Percentiles rank a stretch among this genome's conserved stretches.
Evolutionary conservation across 53 echinoderm and acorn worm genomes (phyloP).

Genomic region (Holothuria leucospilota): DNA sequence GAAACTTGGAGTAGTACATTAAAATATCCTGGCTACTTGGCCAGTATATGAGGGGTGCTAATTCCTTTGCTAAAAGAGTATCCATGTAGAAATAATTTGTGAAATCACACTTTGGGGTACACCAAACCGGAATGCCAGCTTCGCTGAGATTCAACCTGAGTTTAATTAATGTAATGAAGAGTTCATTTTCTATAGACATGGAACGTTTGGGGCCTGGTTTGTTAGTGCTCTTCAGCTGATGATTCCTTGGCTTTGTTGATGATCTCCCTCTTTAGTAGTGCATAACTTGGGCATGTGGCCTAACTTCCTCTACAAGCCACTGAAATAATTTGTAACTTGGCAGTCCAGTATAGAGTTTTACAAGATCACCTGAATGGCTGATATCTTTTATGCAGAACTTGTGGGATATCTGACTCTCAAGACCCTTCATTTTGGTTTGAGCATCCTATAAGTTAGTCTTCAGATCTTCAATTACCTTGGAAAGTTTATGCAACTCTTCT

Average conservation of each 20-base stretch:
- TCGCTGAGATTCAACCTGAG: constrained; percentile 63
- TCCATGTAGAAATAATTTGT: constrained; percentile 69
- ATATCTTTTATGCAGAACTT: constrained; percentile 17
- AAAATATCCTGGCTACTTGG: constrained; percentile 50
- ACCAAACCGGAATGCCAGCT: constrained; percentile 66
- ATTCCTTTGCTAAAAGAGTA: constrained; percentile 33
- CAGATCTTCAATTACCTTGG: no score
- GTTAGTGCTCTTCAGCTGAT: constrained; percentile 51
- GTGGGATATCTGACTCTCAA: not conserved
- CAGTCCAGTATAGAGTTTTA: constrained; percentile 57
- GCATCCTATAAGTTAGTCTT: no score
- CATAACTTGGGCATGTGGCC: constrained; percentile 50
- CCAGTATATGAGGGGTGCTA: constrained; percentile 58
- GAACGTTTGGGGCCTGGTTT: constrained; percentile 61
- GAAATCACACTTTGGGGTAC: constrained; percentile 63
- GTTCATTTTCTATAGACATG: constrained; percentile 63
- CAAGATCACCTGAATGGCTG: constrained; percentile 52
- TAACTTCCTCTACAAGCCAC: constrained; percentile 59
- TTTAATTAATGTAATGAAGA: constrained; percentile 67
- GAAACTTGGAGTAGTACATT: constrained; percentile 66
- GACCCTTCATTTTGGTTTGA: not conserved
- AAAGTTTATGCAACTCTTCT: no score
- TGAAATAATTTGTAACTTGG: constrained; percentile 53
- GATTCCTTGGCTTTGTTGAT: constrained; percentile 35
- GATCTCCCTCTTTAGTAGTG: constrained; percentile 64